Evolutionary conservation across 2,113 vertebrate genomes (phyloP).

Genomic region (Chinchilla lanigera): DNA sequence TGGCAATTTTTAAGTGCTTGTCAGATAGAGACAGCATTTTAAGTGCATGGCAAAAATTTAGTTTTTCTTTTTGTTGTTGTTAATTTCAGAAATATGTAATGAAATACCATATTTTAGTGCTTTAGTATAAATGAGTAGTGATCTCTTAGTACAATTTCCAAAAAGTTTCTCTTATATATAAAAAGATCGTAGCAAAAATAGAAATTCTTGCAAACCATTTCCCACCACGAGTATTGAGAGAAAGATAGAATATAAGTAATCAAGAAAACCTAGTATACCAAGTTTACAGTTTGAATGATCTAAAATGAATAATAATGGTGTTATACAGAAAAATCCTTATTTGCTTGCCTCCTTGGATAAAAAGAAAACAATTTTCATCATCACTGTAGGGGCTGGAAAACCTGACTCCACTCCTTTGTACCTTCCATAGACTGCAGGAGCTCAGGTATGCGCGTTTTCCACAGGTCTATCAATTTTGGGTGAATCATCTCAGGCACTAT

Average conservation of each 20-base stretch:
- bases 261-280: not conserved
- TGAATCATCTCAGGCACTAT: slow-evolving; percentile 75
- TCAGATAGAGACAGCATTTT: not conserved
- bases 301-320: not conserved
- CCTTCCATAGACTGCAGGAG: slow-evolving; percentile 76
- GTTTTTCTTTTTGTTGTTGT: not conserved
- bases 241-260: not conserved
- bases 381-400: not conserved
- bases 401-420: not conserved
- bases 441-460: slow-evolving; percentile 68
- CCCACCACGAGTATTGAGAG: not conserved
- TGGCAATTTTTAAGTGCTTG: not conserved
- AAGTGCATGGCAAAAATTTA: not conserved
- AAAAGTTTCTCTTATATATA: not conserved
- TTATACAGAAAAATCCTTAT: not conserved
- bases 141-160: not conserved
- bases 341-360: not conserved
- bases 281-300: not conserved
- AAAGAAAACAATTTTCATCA: not conserved
- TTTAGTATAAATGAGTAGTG: not conserved
- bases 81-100: not conserved
- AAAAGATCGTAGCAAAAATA: not conserved
- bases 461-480: slow-evolving; percentile 66
- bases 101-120: slow-evolving; percentile 15
- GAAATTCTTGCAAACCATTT: not conserved